Percentiles rank a stretch among this genome's conserved stretches.
phyloP scores from a whole-genome alignment of 1,140 invertebrate species.

The Trinorchestia longiramus region DNA sequence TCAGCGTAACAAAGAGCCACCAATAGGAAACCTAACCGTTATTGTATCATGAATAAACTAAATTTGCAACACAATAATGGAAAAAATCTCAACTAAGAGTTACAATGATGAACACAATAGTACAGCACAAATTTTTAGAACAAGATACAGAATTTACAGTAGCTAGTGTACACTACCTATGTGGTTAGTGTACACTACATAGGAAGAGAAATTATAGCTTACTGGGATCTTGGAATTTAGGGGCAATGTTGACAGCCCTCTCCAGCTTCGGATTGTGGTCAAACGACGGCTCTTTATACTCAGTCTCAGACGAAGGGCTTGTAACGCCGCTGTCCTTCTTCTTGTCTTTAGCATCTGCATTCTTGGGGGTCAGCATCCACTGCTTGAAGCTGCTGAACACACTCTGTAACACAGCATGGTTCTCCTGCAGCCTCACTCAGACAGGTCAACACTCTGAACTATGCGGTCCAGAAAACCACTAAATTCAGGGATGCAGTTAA shows the following conservation, averaged over 20 bases:
- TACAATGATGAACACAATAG: not conserved
- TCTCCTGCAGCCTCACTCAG: not conserved
- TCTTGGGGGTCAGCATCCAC: slow-evolving; percentile 50
- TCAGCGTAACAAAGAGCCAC: not conserved
- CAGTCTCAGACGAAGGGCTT: slow-evolving; percentile 49
- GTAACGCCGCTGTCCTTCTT: not conserved
- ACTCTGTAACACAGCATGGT: slow-evolving; percentile 56
- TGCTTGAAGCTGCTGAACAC: slow-evolving; percentile 66
- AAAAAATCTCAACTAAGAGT: not conserved
- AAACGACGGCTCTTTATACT: slow-evolving; percentile 48
- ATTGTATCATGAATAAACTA: not conserved
- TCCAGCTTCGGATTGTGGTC: slow-evolving; percentile 45
- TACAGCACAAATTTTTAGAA: not conserved
- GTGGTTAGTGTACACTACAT: not conserved
- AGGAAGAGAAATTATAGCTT: not conserved
- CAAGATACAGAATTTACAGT: not conserved
- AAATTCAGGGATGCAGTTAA: too few relatives aligned
- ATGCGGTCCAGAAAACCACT: too few relatives aligned
- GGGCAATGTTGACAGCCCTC: slow-evolving; percentile 46
- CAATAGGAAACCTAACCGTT: not conserved
- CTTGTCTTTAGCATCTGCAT: slow-evolving; percentile 40
- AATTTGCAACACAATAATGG: not conserved
- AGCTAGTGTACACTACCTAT: not conserved
- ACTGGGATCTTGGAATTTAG: slow-evolving; percentile 21
- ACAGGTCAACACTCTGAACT: not conserved